Evolutionary conservation across 2,113 vertebrate species (phyloP).

Genomic region (Plecotus auritus): DNA sequence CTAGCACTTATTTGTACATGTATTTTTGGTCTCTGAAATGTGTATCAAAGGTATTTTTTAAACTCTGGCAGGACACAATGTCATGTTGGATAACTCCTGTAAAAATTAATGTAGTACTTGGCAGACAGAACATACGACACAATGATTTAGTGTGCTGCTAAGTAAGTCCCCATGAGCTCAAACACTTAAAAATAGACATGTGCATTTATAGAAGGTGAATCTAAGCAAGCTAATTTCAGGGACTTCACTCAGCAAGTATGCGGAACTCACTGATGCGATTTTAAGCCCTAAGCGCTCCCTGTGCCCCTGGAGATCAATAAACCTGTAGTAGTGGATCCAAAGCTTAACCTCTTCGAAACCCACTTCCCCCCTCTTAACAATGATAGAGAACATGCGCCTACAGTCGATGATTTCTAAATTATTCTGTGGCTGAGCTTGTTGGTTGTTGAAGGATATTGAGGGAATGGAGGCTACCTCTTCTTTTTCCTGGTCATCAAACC

Average conservation of each 20-base stretch:
- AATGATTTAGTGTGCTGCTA: neutral
- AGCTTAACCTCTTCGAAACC: neutral
- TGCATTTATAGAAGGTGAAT: neutral
- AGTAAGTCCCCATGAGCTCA: neutral
- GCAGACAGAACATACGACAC: neutral
- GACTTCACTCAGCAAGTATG: neutral
- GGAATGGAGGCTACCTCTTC: neutral
- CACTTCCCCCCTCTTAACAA: neutral
- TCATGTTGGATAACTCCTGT: neutral
- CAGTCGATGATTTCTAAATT: neutral
- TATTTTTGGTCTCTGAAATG: neutral
- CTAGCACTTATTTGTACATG: neutral
- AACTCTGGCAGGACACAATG: neutral
- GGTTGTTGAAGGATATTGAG: neutral
- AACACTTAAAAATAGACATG: neutral
- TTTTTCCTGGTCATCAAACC: neutral
- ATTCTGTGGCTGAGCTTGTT: neutral
- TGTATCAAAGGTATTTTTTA: neutral
- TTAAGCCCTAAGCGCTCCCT: neutral
- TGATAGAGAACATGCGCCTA: neutral
- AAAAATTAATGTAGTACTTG: conserved; percentile 11
- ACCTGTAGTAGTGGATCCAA: neutral
- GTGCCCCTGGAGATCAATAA: neutral
- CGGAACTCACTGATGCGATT: neutral
- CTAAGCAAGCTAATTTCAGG: neutral